These are phyloP conservation scores for Bombyx mandarina DNA, from an alignment of 1,140 invertebrate species.

Conservation along the genomic window DNA sequence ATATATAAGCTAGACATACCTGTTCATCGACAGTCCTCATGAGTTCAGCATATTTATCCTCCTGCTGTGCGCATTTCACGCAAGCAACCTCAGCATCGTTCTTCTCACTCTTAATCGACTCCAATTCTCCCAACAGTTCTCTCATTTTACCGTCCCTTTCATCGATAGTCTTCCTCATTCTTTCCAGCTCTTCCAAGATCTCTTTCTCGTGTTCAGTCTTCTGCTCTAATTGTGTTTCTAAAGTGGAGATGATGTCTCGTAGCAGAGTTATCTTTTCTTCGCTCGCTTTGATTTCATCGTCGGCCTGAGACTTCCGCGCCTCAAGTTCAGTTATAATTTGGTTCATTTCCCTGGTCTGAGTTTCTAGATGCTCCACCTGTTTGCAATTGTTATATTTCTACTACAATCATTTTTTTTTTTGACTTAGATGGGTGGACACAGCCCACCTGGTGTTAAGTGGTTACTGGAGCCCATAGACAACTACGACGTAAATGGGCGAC, in stretches of 20 bases:
- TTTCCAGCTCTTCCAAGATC: slow-evolving; percentile 47
- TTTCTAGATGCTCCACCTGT: slow-evolving; percentile 79
- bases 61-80: slow-evolving; percentile 31
- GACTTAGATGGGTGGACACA: too few relatives aligned
- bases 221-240: slow-evolving; percentile 79
- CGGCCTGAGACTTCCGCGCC: slow-evolving; percentile 71
- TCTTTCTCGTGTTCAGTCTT: slow-evolving; percentile 71
- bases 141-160: slow-evolving; percentile 60
- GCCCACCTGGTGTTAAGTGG: too few relatives aligned
- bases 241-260: slow-evolving; percentile 81
- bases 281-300: slow-evolving; percentile 78
- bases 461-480: too few relatives aligned
- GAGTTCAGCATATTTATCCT: slow-evolving; percentile 29
- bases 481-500: too few relatives aligned
- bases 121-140: slow-evolving; percentile 45
- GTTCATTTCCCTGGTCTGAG: slow-evolving; percentile 78
- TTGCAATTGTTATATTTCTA: neutral
- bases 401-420: neutral
- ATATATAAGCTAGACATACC: slow-evolving; percentile 19
- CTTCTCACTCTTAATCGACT: slow-evolving; percentile 45
- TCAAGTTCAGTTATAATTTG: slow-evolving; percentile 74
- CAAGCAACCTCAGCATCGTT: slow-evolving; percentile 35
- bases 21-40: slow-evolving; percentile 44
- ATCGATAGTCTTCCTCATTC: slow-evolving; percentile 53
- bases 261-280: slow-evolving; percentile 80